Base-by-base conservation (phyloP, 2,797 vertebrate species). In the Pipistrellus nathusii region DNA sequence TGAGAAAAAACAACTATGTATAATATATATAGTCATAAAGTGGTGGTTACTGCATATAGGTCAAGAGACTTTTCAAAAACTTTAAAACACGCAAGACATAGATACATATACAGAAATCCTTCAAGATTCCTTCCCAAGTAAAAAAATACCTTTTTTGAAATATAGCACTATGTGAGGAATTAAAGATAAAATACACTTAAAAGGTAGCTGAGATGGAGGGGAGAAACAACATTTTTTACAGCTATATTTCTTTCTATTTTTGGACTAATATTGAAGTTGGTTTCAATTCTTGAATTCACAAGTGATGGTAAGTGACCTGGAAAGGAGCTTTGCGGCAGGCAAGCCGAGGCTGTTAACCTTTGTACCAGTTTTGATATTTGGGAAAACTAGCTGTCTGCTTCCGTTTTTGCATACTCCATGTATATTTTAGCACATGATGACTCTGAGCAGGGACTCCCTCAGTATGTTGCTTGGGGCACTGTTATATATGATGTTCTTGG, bases 1-100 rank as follows among this genome's bases (percentile, higher is more conserved):
- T 72, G 96, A 80, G 32, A 84, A 59, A 93, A 92, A 96, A 96
- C 23, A 25, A 10, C 44, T 32, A 41, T 78, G 48, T 35, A 21
- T 59, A 94, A 32, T 57, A 77, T 5, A 30, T 20, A 32, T 20
- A 86, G 46, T 48, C 81, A 55, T 83, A 44, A 59, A 95, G 9
- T 75, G 94, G 73, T 94, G 38, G 20, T 32, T 71, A 81, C 35
- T 55, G 78, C 13, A 69, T 68, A 44, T 3, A 81, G 57, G 17
- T 81, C 3, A 76, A 76, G 20, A 96, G 87, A 73, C 23, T 81
- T 90, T 92, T 51, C 20, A 48, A 91, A 46, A 64, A 62, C 21
- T 78, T 77, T 17, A 75, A 94, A 68, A 32, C 27, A 8, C 25
- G 92, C 12, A 7, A 27, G 15, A 55, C 13, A 73, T 12, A 73